Percentiles rank a stretch among this genome's conserved stretches.
These are phyloP conservation scores for Typhlomys cinereus DNA, from an alignment of 2,113 vertebrate genomes.

Conservation along the genomic window DNA sequence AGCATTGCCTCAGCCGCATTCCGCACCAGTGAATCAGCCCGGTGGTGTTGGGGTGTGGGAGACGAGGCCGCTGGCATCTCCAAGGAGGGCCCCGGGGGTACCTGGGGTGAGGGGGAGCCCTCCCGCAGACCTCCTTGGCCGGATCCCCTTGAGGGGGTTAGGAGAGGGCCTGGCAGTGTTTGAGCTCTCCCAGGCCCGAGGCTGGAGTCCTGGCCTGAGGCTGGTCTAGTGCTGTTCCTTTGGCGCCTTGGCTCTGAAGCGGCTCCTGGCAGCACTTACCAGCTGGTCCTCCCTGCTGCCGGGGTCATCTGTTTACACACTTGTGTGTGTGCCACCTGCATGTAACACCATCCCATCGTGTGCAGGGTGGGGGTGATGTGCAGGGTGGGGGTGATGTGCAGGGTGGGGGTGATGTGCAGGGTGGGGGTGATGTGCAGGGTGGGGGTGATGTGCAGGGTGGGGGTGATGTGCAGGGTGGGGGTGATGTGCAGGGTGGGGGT, in stretches of 20 bases:
- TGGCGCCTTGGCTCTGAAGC: not conserved
- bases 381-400: no score
- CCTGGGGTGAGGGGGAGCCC: not conserved
- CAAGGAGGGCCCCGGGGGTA: fast-evolving
- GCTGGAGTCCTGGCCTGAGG: no score
- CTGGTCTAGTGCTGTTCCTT: not conserved
- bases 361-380: fast-evolving
- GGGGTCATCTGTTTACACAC: not conserved
- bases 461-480: fast-evolving
- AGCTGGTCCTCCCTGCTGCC: not conserved
- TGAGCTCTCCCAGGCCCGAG: no score
- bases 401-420: fast-evolving
- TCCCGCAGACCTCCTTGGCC: not conserved
- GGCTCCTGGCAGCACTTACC: not conserved
- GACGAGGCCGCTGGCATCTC: not conserved
- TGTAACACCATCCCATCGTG: not conserved
- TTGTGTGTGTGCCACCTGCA: not conserved
- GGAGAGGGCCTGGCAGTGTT: not conserved
- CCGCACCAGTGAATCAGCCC: not conserved
- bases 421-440: no score
- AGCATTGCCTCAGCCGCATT: not conserved
- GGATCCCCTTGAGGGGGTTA: not conserved
- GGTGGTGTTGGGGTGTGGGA: not conserved
- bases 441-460: fast-evolving
- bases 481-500: fast-evolving